Base-by-base conservation (phyloP, 2,888 invertebrate species). In the Drosophila mercatorum region DNA sequence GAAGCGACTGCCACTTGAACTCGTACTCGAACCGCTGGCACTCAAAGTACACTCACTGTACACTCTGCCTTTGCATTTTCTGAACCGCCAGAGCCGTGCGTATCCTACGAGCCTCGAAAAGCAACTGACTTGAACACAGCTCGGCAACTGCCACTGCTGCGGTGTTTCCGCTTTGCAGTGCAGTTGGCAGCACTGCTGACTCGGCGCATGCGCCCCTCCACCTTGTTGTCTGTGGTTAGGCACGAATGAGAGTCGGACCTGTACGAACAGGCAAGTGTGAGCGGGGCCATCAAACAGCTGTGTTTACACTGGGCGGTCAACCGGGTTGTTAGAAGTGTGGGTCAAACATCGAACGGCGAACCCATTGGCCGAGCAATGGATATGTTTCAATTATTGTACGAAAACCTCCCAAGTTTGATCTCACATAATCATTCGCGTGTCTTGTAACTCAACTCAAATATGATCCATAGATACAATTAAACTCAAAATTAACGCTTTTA, bases 21-120 rank as follows among this genome's bases (percentile, higher is more conserved):
- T 68, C 76, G 65, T 62, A 77, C 63, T 64, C 63, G 69, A 72
- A 80, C 65, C 77, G 58, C 68, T 67, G 75, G 68, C 68, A 79
- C 62, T 63, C 75, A 68, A 81, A 72, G 61, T 68, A 56, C 47
- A 58, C 61, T 63, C 71, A 71, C 69, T 72, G 46, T 26, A 65
- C 75, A 64, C 63, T 60, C 71, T 46, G 62, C 52, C 66, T 61
- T 79, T 75, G 65, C 81, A 70, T 82, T 80, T 72, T 67, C 68
- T 72, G 47, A 68, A 69, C 83, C 79, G 89, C 69, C 72, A 75
- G 75, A 86, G 78, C 87, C 91, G 88, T 92, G 88, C 92, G 90
- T 89, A 87, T 91, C 90, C 92, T 91, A 85, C 90, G 90, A 92
- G 88, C 91, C 90, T 87, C 90, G 89, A 92, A 91, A 89, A 90